phyloP scores from a whole-genome alignment of 92 coral and sea anemone species.

The Palythoa heliodiscus region DNA sequence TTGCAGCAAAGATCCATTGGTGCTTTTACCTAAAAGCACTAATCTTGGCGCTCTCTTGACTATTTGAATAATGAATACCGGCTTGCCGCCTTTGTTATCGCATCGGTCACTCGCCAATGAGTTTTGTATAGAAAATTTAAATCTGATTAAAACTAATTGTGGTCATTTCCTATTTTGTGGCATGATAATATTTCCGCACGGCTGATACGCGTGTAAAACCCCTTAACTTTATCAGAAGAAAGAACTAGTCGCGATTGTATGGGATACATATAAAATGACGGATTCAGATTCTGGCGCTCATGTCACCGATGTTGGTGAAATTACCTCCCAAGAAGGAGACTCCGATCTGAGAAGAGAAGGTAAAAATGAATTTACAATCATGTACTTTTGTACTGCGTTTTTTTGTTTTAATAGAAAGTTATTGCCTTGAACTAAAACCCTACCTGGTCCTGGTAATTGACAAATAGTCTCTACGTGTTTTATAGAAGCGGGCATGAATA shows the following conservation, averaged over 20 bases:
- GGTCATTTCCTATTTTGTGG: constrained; percentile 12
- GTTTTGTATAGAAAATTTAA: neutral
- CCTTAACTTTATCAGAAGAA: neutral
- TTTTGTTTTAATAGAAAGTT: neutral
- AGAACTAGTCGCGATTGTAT: neutral
- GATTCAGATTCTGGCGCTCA: constrained; percentile 93
- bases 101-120: constrained; percentile 1
- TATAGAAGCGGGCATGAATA: too few species aligned
- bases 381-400: neutral
- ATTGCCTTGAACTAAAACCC: neutral
- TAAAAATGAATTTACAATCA: neutral
- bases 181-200: neutral
- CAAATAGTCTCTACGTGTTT: too few species aligned
- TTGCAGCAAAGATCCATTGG: neutral
- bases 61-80: neutral
- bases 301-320: constrained; percentile 76
- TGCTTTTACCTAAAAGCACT: neutral
- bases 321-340: constrained; percentile 60
- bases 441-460: too few species aligned
- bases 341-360: constrained; percentile 75
- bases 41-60: neutral
- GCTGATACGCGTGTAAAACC: neutral
- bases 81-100: neutral
- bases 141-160: constrained; percentile 15
- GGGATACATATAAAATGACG: constrained; percentile 57